Percentiles rank a stretch among this genome's conserved stretches.
Conservation (phyloP, 2,113 vertebrate genomes). For the Tragelaphus imberbis region DNA sequence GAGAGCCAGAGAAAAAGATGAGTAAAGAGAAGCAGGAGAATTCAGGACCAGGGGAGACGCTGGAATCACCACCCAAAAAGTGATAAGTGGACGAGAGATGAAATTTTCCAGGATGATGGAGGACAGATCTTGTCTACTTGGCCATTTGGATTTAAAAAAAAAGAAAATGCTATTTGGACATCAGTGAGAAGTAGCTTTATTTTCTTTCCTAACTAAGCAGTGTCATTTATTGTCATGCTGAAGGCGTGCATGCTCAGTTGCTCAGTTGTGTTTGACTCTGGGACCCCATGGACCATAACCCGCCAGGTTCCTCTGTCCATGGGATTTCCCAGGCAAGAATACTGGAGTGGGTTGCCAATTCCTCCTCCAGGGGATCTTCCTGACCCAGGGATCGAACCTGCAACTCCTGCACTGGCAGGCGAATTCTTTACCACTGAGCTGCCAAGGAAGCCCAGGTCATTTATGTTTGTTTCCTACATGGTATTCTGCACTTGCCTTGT, state of each 20-base stretch:
- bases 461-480: neutral
- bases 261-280: neutral
- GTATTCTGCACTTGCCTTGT: neutral
- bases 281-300: neutral
- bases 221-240: neutral
- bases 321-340: neutral
- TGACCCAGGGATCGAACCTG: neutral
- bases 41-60: neutral
- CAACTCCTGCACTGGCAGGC: neutral
- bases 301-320: neutral
- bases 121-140: neutral
- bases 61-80: neutral
- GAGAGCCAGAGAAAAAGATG: neutral
- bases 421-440: neutral
- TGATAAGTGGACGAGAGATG: neutral
- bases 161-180: neutral
- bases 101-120: neutral
- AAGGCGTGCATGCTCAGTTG: neutral
- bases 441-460: neutral
- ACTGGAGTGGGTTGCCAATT: neutral
- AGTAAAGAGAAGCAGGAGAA: neutral
- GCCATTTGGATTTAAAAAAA: neutral
- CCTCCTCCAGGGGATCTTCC: neutral
- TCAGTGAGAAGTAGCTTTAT: neutral
- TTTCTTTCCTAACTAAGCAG: neutral